phyloP scores from a whole-genome alignment of 2,797 vertebrate species.

The Stomatorhinus walkeri region DNA sequence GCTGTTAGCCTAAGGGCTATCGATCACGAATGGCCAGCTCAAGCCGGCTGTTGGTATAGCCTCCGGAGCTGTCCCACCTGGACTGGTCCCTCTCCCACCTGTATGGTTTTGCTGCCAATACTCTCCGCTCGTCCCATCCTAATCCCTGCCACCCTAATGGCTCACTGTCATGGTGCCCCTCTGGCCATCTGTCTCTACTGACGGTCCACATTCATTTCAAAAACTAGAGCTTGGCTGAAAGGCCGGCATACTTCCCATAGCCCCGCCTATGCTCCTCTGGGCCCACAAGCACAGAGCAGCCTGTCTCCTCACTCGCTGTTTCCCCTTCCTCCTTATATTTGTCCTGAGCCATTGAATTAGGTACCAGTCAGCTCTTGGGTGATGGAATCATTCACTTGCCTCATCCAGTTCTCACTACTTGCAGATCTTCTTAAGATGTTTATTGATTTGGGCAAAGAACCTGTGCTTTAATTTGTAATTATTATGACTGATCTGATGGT shows the following conservation, averaged over 20 bases:
- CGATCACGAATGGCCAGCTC: not conserved
- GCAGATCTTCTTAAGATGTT: not conserved
- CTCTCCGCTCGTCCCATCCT: not conserved
- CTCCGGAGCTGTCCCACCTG: slow-evolving; percentile 3
- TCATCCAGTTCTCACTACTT: not conserved
- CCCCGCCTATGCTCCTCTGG: not conserved
- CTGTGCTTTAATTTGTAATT: not conserved
- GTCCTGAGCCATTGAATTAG: not conserved
- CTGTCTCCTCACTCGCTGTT: not conserved
- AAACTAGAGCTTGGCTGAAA: not conserved
- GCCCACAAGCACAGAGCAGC: not conserved
- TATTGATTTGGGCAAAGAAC: not conserved
- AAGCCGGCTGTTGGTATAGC: not conserved
- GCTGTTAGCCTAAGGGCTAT: not conserved
- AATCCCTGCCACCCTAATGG: slow-evolving; percentile 8
- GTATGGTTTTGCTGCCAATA: not conserved
- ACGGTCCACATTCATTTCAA: not conserved
- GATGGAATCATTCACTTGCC: not conserved
- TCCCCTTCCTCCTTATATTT: not conserved
- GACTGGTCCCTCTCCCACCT: not conserved
- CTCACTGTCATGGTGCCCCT: not conserved
- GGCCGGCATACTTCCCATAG: not conserved
- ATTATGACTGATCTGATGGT: not conserved
- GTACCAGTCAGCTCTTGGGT: not conserved
- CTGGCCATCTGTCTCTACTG: not conserved